Percentiles rank a stretch among this genome's conserved stretches.
These are phyloP conservation scores for Chaetogeoica ovagalla DNA, from an alignment of 2,888 invertebrate species.

Conservation along the genomic window DNA sequence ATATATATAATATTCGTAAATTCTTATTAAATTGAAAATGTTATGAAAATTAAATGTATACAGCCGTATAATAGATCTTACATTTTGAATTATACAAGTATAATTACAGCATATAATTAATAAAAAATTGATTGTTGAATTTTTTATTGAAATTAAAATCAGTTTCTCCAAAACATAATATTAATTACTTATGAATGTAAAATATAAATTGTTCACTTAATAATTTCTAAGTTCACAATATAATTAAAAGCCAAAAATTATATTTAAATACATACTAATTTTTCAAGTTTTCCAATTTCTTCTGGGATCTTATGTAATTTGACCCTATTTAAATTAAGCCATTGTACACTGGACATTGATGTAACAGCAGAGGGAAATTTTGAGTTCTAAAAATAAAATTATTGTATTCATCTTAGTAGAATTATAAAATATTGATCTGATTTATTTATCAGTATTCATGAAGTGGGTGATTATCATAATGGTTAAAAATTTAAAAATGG, in stretches of 20 bases:
- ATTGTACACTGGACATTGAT: conserved; percentile 95
- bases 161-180: too few relatives aligned
- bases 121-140: too few relatives aligned
- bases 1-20: too few relatives aligned
- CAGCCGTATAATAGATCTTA: too few relatives aligned
- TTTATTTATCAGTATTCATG: too few relatives aligned
- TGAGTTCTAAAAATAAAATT: conserved; percentile 66
- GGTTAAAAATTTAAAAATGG: not conserved
- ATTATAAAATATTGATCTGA: not conserved
- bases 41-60: too few relatives aligned
- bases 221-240: not conserved
- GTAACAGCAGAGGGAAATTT: conserved; percentile 89
- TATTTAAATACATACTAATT: conserved; percentile 68
- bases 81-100: too few relatives aligned
- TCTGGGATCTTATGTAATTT: conserved; percentile 85
- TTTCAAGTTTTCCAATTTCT: conserved; percentile 90
- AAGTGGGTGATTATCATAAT: not conserved
- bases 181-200: too few relatives aligned
- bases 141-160: too few relatives aligned
- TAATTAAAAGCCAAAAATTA: not conserved
- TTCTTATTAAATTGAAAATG: too few relatives aligned
- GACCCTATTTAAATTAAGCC: conserved; percentile 92
- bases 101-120: too few relatives aligned
- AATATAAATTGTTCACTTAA: too few relatives aligned
- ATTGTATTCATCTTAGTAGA: not conserved